Evolutionary conservation across 2,888 invertebrate species (phyloP).

Genomic region (Macropis europaea): DNA sequence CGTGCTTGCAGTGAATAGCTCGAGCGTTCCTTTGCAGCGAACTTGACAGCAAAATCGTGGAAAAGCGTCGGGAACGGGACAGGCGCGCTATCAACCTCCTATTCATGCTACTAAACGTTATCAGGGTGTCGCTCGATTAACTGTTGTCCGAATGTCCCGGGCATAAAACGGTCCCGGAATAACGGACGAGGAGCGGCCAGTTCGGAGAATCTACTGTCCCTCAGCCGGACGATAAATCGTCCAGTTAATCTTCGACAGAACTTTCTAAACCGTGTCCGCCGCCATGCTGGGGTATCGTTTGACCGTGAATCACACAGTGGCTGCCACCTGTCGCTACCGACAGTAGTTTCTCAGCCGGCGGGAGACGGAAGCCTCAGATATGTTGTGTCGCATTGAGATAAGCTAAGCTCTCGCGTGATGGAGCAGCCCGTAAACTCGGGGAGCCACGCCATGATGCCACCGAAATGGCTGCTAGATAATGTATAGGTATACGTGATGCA

Average conservation of each 20-base stretch:
- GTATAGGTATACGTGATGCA: slow-evolving; percentile 66
- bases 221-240: slow-evolving; percentile 65
- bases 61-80: background rate
- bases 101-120: slow-evolving; percentile 62
- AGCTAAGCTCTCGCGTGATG: slow-evolving; percentile 78
- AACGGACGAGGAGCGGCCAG: slow-evolving; percentile 44
- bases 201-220: slow-evolving; percentile 62
- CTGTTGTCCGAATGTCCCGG: slow-evolving; percentile 60
- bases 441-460: slow-evolving; percentile 71
- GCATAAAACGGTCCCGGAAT: slow-evolving; percentile 63
- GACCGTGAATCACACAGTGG: slow-evolving; percentile 69
- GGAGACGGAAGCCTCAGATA: slow-evolving; percentile 76
- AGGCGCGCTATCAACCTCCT: background rate
- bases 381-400: slow-evolving; percentile 77
- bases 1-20: no score
- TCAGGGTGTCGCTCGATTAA: slow-evolving; percentile 69
- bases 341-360: slow-evolving; percentile 68
- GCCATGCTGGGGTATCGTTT: slow-evolving; percentile 58
- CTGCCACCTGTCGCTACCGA: slow-evolving; percentile 66
- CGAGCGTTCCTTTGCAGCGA: no score
- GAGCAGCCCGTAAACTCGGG: slow-evolving; percentile 77
- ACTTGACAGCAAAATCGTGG: background rate
- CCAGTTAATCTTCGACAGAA: slow-evolving; percentile 72
- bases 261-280: slow-evolving; percentile 66
- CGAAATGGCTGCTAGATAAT: slow-evolving; percentile 76